Evolutionary conservation across 2,797 vertebrate genomes (phyloP), one percentile per base, ranked within the genome.

Genomic region (Melanotaenia nigrans): DNA sequence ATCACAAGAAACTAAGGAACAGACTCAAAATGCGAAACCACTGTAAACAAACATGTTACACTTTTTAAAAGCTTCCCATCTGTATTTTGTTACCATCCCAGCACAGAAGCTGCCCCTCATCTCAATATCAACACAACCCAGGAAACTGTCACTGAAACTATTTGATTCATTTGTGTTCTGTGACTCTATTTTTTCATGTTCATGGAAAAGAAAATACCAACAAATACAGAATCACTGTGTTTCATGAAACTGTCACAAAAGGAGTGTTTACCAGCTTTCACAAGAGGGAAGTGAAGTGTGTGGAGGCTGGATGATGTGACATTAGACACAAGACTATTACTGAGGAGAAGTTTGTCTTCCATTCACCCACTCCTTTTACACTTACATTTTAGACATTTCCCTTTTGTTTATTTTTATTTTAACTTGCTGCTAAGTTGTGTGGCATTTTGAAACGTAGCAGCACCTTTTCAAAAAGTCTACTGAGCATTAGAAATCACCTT

Each of bases 231-330:
- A 38, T 61, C 61, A 6, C 22, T 30, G 18, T 11, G 11, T 10
- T 45, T 45, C 60, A 45, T 30, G 60, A 61, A 61, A 11, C 3
- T 32, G 40, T 32, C 36, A 47, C 45, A 62, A 47, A 55, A 30
- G 28, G 14, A 56, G 25, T 28, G 28, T 30, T 30, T 53, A 32
- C 16, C 28, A 56, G 14, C 12, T 62, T 30, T 20, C 16, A 20
- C 14, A 28, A 16, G 54, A 9, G 3, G 54, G 25, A 56, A 56
- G 28, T 25, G 24, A 54, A 28, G 22, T 45, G 25, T 47, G 13
- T 45, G 60, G 3, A 20, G 16, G 40, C 7, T 28, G 38, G 2
- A 8, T 28, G 16, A 38, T 61, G 60, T 42, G 16, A 61, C 38
- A 42, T 16, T 32, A 28, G 25, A 55, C 28, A 55, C 53, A 30